Base-by-base conservation (phyloP, 2,113 vertebrate genomes). In the Montifringilla adamsi region DNA sequence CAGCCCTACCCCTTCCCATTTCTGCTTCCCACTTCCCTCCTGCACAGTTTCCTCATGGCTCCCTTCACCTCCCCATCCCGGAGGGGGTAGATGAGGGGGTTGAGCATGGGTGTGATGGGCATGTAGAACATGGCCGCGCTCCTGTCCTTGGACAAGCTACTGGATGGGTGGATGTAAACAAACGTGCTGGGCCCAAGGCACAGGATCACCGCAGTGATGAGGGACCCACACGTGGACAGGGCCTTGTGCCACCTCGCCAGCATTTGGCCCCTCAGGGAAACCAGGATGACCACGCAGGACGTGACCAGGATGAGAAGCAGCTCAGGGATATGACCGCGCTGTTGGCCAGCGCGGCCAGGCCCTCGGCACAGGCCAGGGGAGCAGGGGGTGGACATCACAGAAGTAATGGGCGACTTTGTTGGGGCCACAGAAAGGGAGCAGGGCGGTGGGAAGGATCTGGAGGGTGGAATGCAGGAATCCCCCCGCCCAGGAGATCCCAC, bases 181-280 rank as follows among this genome's bases (percentile, higher is more conserved):
- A 98, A 97, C 0, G 49, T 95, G 43, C 95, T 96, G 1, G 97
- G 97, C 7, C 97, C 95, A 2, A 98, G 97, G 67, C 95, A 97
- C 35, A 97, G 95, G 41, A 96, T 39, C 6, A 97, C 97, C 24
- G 87, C 92, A 0, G 91, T 88, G 82, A 98, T 75, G 70, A 98
- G 98, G 58, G 98, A 98, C 43, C 80, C 44, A 4, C 97, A 98
- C 13, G 87, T 97, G 33, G 95, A 98, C 63, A 97, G 94, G 19
- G 94, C 97, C 67, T 97, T 98, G 41, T 5, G 49, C 19, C 90
- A 79, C 2, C 84, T 95, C 11, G 72, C 58, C 0, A 72, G 39
- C 5, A 43, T 92, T 9, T 60, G 68, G 3, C n/a, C 87, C 35
- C 19, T 94, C 55, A 97, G 56, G 59, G 96, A 95, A 11, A 4